Percentiles rank a stretch among this genome's conserved stretches.
phyloP scores from a whole-genome alignment of 2,888 invertebrate genomes.

The Antheraea yamamai region DNA sequence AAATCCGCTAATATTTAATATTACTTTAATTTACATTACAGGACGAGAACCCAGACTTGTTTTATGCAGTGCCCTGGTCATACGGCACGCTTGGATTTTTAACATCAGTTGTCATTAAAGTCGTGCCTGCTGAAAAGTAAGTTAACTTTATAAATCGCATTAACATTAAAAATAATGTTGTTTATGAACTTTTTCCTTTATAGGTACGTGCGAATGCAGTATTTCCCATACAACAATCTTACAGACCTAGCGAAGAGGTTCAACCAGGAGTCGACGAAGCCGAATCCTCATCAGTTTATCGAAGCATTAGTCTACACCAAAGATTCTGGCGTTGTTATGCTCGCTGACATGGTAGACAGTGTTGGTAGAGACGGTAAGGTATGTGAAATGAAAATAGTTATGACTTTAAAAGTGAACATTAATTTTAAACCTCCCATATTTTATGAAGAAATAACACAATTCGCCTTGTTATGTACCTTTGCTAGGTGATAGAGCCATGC shows the following conservation, averaged over 20 bases:
- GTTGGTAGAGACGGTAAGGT: conserved; percentile 82
- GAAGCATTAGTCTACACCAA: conserved; percentile 86
- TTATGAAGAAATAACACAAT: too few species aligned
- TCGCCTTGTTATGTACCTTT: too few species aligned
- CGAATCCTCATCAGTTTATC: conserved; percentile 85
- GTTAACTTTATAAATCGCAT: conserved; percentile 24
- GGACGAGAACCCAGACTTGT: conserved; percentile 88
- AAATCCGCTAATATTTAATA: background rate
- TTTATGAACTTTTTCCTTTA: conserved; percentile 11
- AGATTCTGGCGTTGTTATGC: conserved; percentile 88
- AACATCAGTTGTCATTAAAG: conserved; percentile 87
- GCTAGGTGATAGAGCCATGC: too few species aligned
- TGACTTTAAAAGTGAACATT: background rate
- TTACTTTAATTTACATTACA: conserved; percentile 46
- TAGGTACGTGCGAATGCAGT: conserved; percentile 85
- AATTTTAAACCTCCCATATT: background rate
- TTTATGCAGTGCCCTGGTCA: conserved; percentile 91
- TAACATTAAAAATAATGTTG: background rate
- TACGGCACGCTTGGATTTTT: conserved; percentile 92
- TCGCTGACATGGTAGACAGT: conserved; percentile 85
- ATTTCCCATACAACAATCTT: conserved; percentile 83
- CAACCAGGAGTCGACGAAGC: conserved; percentile 71
- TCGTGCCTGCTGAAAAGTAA: conserved; percentile 87
- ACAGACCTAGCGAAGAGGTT: conserved; percentile 79
- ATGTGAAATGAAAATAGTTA: conserved; percentile 21